Conservation (phyloP, 2,797 vertebrate species). For the Sebastes ruberrimus region DNA sequence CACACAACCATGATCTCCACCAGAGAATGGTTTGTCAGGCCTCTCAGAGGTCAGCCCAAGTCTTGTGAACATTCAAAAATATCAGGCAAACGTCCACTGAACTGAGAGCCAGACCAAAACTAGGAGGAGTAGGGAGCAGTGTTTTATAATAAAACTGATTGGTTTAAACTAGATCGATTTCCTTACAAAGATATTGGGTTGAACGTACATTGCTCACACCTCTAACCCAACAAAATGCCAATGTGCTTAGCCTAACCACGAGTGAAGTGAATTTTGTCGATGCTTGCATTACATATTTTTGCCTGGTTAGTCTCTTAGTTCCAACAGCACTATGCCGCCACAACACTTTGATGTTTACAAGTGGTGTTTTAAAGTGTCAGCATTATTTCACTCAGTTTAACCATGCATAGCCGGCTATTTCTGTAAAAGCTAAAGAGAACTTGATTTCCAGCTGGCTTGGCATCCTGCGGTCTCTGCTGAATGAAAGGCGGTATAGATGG, state of each 20-base stretch:
- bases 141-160: not conserved
- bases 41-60: not conserved
- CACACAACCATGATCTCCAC: not conserved
- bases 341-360: not conserved
- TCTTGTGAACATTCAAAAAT: not conserved
- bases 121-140: not conserved
- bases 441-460: constrained; percentile 1
- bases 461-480: not conserved
- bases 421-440: not conserved
- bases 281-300: not conserved
- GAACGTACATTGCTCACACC: not conserved
- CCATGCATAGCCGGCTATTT: not conserved
- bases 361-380: not conserved
- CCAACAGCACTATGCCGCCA: not conserved
- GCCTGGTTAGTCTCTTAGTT: not conserved
- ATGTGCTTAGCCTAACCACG: no score
- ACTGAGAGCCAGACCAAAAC: not conserved
- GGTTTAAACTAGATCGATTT: not conserved
- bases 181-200: not conserved
- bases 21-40: not conserved
- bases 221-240: not conserved
- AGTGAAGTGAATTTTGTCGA: not conserved
- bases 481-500: not conserved
- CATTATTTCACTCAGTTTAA: not conserved
- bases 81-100: not conserved